phyloP scores from a whole-genome alignment of 2,113 vertebrate species.

The Lynx canadensis region DNA sequence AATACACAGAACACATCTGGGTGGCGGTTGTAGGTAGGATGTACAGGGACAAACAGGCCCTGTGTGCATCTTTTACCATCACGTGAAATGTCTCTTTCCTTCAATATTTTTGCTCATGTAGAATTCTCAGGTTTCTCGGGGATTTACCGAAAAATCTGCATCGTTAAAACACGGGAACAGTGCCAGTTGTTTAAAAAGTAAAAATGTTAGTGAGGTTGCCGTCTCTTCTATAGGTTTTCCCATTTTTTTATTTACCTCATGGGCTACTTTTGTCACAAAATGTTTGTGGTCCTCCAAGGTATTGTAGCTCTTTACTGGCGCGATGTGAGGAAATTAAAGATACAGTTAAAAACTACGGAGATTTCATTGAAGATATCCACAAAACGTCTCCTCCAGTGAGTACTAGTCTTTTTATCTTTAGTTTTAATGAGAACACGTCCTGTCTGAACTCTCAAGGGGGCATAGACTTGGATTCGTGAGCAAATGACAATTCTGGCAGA shows the following conservation, averaged over 20 bases:
- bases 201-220: not conserved
- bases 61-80: not conserved
- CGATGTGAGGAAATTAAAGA: conserved; percentile 39
- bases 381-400: not conserved
- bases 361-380: conserved; percentile 29
- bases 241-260: conserved; percentile 10
- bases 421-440: conserved; percentile 29
- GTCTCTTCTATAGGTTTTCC: not conserved
- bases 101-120: not conserved
- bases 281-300: not conserved
- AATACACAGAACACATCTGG: too few relatives aligned
- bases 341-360: conserved; percentile 2
- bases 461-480: not conserved
- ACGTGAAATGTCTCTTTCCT: not conserved
- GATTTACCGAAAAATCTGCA: conserved; percentile 13
- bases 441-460: not conserved
- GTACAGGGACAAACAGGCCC: not conserved
- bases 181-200: not conserved
- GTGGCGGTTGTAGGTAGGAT: not conserved
- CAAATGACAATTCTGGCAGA: not conserved
- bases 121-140: not conserved
- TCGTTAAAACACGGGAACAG: not conserved
- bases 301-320: not conserved
- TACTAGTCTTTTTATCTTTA: conserved; percentile 8
- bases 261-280: not conserved